Evolutionary conservation across 2,797 vertebrate genomes (phyloP).

Genomic region (Lepilemur septentrionalis): DNA sequence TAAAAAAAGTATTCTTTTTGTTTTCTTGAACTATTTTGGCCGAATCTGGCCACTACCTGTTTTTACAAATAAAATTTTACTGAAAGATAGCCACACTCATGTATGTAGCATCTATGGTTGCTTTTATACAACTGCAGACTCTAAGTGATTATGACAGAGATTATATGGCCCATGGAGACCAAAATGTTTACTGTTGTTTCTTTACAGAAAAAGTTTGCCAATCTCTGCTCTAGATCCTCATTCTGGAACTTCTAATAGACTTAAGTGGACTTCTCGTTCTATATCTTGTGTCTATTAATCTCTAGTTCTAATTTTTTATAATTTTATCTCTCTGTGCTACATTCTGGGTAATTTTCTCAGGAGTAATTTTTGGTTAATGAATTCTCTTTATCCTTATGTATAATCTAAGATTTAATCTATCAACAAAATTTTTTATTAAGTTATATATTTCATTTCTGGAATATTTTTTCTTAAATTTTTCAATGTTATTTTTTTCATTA

Average conservation of each 20-base stretch:
- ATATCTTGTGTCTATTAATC: not conserved
- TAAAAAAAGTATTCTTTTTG: not conserved
- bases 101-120: not conserved
- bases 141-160: not conserved
- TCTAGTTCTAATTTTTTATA: not conserved
- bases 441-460: not conserved
- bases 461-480: not conserved
- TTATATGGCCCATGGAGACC: not conserved
- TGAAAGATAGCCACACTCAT: not conserved
- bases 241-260: not conserved
- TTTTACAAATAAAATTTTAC: slow-evolving; percentile 14
- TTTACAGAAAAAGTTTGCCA: not conserved
- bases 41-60: not conserved
- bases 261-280: not conserved
- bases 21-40: slow-evolving; percentile 28
- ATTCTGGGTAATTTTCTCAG: not conserved
- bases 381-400: not conserved
- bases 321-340: not conserved
- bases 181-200: not conserved
- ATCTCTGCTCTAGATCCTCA: not conserved
- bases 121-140: not conserved
- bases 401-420: not conserved
- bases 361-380: not conserved
- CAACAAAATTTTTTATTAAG: not conserved
- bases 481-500: not conserved